Conservation (phyloP, 2,797 vertebrate species). For the Helarctos malayanus region DNA sequence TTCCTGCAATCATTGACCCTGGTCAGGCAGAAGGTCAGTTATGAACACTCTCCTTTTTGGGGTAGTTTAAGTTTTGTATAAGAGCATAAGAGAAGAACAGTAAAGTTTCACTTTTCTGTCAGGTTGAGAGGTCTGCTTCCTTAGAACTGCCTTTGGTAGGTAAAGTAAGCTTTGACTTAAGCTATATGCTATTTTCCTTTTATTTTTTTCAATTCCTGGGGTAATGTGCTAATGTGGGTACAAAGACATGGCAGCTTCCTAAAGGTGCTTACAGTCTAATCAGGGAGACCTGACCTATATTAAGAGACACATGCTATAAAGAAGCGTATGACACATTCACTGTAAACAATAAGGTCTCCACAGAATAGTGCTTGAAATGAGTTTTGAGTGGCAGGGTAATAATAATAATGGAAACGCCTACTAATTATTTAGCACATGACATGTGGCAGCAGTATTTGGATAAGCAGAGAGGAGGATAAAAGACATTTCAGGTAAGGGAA, state of each 20-base stretch:
- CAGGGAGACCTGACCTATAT: background rate
- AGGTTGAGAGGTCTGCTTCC: background rate
- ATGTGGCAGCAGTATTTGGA: background rate
- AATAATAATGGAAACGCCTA: background rate
- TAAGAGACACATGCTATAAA: background rate
- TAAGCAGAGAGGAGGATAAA: background rate
- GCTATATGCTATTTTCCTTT: background rate
- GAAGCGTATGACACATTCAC: background rate
- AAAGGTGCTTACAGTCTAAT: background rate
- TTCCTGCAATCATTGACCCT: background rate
- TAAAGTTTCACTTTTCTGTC: background rate
- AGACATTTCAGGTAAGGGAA: background rate
- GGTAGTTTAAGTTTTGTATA: background rate
- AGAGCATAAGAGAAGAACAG: background rate
- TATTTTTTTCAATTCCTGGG: constrained; percentile 19
- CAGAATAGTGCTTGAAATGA: background rate
- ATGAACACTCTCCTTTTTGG: background rate
- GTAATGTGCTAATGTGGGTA: background rate
- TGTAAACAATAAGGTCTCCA: background rate
- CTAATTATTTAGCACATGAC: background rate
- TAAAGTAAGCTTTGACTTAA: background rate
- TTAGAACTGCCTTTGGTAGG: background rate
- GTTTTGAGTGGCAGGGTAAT: background rate
- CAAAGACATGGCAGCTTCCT: background rate
- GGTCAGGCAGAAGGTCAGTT: background rate